Conservation (phyloP, 2,113 vertebrate species). For the Cyprinus carpio region DNA sequence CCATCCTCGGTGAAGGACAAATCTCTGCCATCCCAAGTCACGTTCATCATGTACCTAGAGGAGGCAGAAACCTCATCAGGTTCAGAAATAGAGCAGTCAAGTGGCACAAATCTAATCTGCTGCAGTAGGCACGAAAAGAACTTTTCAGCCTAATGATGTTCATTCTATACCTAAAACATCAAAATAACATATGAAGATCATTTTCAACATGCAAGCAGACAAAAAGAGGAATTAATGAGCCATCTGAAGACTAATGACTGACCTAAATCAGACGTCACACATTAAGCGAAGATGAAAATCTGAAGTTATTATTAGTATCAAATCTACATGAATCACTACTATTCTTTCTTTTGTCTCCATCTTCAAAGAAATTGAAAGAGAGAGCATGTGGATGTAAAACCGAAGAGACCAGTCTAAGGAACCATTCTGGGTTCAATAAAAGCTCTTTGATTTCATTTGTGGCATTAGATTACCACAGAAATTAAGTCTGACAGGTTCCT, state of each 20-base stretch:
- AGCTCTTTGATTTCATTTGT: not conserved
- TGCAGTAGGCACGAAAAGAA: not conserved
- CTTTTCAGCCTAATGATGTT: constrained; percentile 33
- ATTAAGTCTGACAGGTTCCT: too few species aligned
- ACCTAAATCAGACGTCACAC: constrained; percentile 40
- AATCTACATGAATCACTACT: constrained; percentile 51
- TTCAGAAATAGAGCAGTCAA: constrained; percentile 39
- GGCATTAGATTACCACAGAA: not conserved
- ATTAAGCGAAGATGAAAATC: constrained; percentile 36
- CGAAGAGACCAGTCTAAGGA: not conserved
- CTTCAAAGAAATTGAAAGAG: not conserved
- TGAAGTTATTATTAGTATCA: constrained; percentile 22
- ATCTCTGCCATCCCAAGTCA: constrained; percentile 95
- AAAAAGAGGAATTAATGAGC: constrained; percentile 64
- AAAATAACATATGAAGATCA: constrained; percentile 53
- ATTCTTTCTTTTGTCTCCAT: constrained; percentile 28
- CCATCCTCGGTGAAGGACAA: constrained; percentile 97
- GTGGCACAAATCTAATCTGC: constrained; percentile 20
- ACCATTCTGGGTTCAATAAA: not conserved
- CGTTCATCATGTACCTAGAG: constrained; percentile 97
- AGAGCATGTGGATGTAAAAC: not conserved
- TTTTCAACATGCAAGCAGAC: constrained; percentile 35
- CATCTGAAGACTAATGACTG: constrained; percentile 59
- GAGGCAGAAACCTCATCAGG: constrained; percentile 52
- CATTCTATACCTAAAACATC: constrained; percentile 45